phyloP scores from a whole-genome alignment of 2,113 vertebrate species.

The Burhinus bistriatus region DNA sequence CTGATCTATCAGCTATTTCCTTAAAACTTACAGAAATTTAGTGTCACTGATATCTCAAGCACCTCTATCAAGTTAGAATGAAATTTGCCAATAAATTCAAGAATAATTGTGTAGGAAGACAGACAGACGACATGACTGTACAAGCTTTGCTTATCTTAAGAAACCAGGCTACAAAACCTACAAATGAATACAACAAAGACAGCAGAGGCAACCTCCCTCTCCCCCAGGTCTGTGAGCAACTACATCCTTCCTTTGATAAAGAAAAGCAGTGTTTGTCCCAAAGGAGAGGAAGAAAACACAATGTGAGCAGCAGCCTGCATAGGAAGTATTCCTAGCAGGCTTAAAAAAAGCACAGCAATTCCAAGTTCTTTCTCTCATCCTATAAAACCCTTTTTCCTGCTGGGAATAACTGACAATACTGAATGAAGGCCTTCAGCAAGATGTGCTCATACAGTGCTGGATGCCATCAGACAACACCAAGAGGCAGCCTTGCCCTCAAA shows the following conservation, averaged over 20 bases:
- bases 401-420: neutral
- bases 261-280: neutral
- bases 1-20: neutral
- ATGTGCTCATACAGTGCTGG: rapidly evolving
- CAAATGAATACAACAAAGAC: neutral
- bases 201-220: neutral
- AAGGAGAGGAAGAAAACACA: conserved; percentile 30
- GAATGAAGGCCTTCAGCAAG: neutral
- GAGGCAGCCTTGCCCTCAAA: neutral
- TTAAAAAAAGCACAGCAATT: neutral
- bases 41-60: neutral
- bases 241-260: conserved; percentile 43
- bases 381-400: neutral
- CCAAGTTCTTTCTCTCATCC: neutral
- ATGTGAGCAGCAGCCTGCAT: neutral
- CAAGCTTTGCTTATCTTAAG: conserved; percentile 33
- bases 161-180: conserved; percentile 2
- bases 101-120: neutral
- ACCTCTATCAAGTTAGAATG: neutral
- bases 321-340: neutral
- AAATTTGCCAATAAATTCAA: neutral
- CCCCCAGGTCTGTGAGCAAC: neutral
- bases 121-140: neutral
- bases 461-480: neutral
- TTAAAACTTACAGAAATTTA: neutral